phyloP scores from a whole-genome alignment of 2,888 invertebrate species.

The Acheta domesticus region DNA sequence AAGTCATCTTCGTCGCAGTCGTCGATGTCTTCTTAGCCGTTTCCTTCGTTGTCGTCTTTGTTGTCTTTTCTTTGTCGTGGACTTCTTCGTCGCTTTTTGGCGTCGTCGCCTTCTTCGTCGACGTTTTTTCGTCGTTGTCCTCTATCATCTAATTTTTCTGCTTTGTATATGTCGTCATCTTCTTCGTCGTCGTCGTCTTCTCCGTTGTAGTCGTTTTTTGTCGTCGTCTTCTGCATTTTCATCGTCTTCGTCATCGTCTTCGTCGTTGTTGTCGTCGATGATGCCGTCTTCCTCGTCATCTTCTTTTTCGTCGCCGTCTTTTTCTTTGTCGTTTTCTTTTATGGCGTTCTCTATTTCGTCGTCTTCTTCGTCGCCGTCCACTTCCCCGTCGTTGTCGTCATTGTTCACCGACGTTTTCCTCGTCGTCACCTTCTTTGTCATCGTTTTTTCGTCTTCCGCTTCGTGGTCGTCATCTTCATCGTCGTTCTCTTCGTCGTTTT shows the following conservation, averaged over 20 bases:
- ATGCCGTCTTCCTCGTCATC: no score
- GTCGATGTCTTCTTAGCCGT: no score
- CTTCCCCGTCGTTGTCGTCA: not conserved
- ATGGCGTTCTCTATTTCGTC: not conserved
- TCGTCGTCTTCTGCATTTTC: not conserved
- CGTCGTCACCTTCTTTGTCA: not conserved
- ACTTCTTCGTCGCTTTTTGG: not conserved
- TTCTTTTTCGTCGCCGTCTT: not conserved
- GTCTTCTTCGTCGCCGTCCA: constrained; percentile 7
- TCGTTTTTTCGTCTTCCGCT: not conserved
- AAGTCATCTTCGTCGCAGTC: no score
- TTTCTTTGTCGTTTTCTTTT: not conserved
- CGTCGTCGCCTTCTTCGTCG: not conserved
- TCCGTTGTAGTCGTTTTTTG: not conserved
- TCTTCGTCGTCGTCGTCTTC: no score
- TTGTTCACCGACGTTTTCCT: not conserved
- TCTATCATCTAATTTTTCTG: not conserved
- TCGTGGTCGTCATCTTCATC: constrained; percentile 11
- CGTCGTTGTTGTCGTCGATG: no score
- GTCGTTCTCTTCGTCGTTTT: not conserved
- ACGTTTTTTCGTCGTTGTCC: not conserved
- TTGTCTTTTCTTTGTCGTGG: no score
- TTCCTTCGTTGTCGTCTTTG: no score
- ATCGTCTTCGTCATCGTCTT: constrained; percentile 19
- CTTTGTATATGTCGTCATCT: not conserved